Evolutionary conservation across 2,113 vertebrate genomes (phyloP).

Genomic region (Desmodus rotundus): DNA sequence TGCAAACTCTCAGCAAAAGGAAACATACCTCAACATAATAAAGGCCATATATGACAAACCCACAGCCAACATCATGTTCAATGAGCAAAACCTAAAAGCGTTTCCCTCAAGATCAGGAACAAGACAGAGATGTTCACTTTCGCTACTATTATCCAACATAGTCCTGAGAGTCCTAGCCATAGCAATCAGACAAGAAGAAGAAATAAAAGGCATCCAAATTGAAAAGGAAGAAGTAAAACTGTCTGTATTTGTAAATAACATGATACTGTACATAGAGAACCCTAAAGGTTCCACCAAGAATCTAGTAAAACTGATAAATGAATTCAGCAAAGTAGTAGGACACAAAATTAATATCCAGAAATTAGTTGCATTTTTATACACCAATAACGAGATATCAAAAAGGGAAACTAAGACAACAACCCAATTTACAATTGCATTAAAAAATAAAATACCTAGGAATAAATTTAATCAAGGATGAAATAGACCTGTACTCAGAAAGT

Average conservation of each 20-base stretch:
- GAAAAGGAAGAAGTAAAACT: too few species aligned
- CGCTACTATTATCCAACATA: too few species aligned
- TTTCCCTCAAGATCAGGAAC: too few species aligned
- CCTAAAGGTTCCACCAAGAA: not conserved
- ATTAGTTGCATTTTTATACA: not conserved
- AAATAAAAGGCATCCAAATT: too few species aligned
- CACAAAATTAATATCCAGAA: not conserved
- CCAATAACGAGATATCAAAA: not conserved
- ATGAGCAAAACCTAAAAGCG: too few species aligned
- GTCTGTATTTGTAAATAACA: not conserved
- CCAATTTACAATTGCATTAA: not conserved
- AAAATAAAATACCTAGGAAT: not conserved
- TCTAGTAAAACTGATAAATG: not conserved
- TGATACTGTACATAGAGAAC: not conserved
- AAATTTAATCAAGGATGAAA: not conserved
- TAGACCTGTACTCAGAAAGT: not conserved
- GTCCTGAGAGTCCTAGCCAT: too few species aligned
- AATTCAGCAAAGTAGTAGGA: not conserved
- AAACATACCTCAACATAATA: too few species aligned
- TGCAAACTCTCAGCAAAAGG: too few species aligned
- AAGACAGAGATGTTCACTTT: too few species aligned
- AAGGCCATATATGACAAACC: too few species aligned
- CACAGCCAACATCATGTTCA: too few species aligned
- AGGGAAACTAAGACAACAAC: not conserved
- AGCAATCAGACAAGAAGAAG: too few species aligned